Base-by-base conservation (phyloP, 2,113 vertebrate species). In the Sisor rabdophorus region DNA sequence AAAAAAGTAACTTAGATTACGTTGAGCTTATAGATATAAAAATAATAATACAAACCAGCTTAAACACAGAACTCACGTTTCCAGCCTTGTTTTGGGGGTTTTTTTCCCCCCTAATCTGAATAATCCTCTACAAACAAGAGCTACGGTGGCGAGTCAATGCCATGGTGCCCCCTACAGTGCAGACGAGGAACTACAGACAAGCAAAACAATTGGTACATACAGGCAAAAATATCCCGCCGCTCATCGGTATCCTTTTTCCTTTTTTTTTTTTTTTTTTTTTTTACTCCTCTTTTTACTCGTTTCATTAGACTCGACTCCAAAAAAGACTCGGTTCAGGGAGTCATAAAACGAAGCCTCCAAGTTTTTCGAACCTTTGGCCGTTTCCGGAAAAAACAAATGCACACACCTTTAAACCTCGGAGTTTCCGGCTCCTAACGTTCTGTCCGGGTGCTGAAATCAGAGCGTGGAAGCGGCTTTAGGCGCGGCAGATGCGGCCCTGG, bases 401-500 rank as follows among this genome's bases (percentile, higher is more conserved):
- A 26, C 22, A 30, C 64, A 61, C 53, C 44, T 32, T 28, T 28
- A 17, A 58, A 44, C 13, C 64, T 13, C 55, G 12, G 32, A 22
- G 22, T 2, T 56, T 61, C 47, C 12, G 30, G 60, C 11, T 75
- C 48, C 10, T 32, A 12, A 10, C 36, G 2, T 22, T 69, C 19
- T 40, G 24, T 50, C 17, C 24, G 8, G 90, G 87, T 89, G 90
- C 90, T 91, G 91, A 91, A 91, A 91, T 87, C 88, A 87, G 90
- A 91, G 92, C 90, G 89, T 89, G 89, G 92, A 91, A 91, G 89
- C 40, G 40, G 40, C 92, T 89, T 84, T 89, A 87, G 90, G 91
- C 90, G 91, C 89, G 91, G 92, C 92, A 92, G 91, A 91, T 92
- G 93, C 92, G 92, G 91, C 91, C 91, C 90, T 71, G 91, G 90